These are phyloP conservation scores for Scarus forsteni DNA, from an alignment of 2,797 vertebrate genomes.

Conservation along the genomic window DNA sequence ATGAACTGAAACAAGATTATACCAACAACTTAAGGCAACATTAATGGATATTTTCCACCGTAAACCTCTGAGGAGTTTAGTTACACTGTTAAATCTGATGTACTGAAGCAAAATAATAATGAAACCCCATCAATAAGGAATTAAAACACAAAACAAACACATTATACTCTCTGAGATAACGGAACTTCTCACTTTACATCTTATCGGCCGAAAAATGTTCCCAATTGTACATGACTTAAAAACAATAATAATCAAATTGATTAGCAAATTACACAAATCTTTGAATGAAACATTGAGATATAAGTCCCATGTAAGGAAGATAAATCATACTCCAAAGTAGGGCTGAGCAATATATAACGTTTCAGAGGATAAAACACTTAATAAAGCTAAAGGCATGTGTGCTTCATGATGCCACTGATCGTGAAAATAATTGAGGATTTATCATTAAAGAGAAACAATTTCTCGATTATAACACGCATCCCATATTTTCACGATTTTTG, in stretches of 20 bases:
- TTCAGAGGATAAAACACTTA: too few species aligned
- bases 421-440: too few species aligned
- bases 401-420: too few species aligned
- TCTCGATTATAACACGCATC: too few species aligned
- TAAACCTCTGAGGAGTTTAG: conserved; percentile 8
- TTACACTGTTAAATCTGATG: neutral
- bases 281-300: conserved; percentile 3
- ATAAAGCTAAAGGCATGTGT: too few species aligned
- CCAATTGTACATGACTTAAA: conserved; percentile 18
- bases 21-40: neutral
- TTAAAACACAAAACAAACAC: neutral
- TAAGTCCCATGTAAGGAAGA: neutral
- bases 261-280: neutral
- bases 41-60: conserved; percentile 3
- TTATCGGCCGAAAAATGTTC: conserved; percentile 7
- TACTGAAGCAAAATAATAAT: conserved; percentile 15
- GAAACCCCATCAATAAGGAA: neutral
- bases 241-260: conserved; percentile 1
- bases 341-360: too few species aligned
- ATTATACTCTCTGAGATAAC: conserved; percentile 13
- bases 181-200: neutral
- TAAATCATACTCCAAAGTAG: neutral
- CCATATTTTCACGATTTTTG: too few species aligned
- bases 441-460: too few species aligned
- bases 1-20: neutral